A percentile compares a stretch with the other conserved stretches of the same genome.
Conservation (phyloP, 2,113 vertebrate species). For the Phainopepla nitens region DNA sequence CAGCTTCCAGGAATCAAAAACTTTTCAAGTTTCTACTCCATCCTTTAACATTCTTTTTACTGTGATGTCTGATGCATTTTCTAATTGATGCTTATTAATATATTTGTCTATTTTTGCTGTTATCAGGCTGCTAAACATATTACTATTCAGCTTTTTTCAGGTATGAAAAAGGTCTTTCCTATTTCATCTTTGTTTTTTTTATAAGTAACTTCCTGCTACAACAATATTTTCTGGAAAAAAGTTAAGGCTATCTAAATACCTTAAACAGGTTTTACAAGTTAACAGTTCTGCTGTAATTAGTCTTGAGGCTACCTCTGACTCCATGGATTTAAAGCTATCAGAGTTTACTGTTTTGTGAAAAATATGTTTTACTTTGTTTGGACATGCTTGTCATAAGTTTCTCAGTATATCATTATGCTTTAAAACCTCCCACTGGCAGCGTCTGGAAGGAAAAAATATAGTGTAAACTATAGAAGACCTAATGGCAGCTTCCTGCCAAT, state of each 20-base stretch:
- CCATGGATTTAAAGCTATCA: constrained; percentile 46
- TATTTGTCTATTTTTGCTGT: not conserved
- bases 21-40: not conserved
- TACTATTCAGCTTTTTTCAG: not conserved
- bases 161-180: not conserved
- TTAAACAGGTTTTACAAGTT: constrained; percentile 43
- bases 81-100: not conserved
- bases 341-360: constrained; percentile 59
- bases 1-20: not conserved
- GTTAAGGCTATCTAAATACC: not conserved
- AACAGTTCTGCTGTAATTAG: constrained; percentile 33
- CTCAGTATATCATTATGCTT: constrained; percentile 58
- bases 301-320: constrained; percentile 34
- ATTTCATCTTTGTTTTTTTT: not conserved
- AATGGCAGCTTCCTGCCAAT: constrained; percentile 48
- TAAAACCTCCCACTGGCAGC: constrained; percentile 62
- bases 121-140: not conserved
- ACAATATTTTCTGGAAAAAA: constrained; percentile 22
- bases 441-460: constrained; percentile 54
- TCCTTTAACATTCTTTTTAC: not conserved
- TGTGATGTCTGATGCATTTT: not conserved
- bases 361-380: constrained; percentile 61
- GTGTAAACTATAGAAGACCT: constrained; percentile 47
- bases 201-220: constrained; percentile 5
- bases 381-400: constrained; percentile 65